Conservation (phyloP, 2,113 vertebrate species). For the Pitta sordida region DNA sequence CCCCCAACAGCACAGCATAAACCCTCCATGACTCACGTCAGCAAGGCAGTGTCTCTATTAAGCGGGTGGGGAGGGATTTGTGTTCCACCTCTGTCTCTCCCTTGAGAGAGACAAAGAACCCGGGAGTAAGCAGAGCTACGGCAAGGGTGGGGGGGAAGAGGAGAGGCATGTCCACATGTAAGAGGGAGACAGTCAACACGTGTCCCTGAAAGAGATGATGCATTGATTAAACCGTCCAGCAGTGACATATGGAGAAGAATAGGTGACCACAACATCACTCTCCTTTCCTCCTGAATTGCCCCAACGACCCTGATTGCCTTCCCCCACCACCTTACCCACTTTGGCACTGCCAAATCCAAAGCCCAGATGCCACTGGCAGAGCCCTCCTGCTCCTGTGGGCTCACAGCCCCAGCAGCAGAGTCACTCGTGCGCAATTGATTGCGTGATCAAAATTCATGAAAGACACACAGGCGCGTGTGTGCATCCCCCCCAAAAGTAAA, state of each 20-base stretch:
- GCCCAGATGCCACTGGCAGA: not conserved
- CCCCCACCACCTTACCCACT: rapidly evolving
- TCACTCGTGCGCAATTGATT: rapidly evolving
- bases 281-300: not conserved
- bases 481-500: not conserved
- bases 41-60: not conserved
- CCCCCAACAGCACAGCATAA: slow-evolving; percentile 2
- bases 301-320: not conserved
- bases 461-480: rapidly evolving
- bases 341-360: not conserved
- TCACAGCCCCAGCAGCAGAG: rapidly evolving
- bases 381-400: rapidly evolving
- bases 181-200: not conserved
- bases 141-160: not conserved
- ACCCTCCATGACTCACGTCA: slow-evolving; percentile 27
- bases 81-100: not conserved
- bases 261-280: not conserved
- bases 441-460: not conserved
- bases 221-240: not conserved
- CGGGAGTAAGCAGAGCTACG: not conserved
- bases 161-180: not conserved
- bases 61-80: not conserved
- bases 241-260: not conserved
- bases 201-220: not conserved
- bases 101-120: slow-evolving; percentile 6